Evolutionary conservation across 2,113 vertebrate species (phyloP).

Genomic region (Alaudala cheleensis): DNA sequence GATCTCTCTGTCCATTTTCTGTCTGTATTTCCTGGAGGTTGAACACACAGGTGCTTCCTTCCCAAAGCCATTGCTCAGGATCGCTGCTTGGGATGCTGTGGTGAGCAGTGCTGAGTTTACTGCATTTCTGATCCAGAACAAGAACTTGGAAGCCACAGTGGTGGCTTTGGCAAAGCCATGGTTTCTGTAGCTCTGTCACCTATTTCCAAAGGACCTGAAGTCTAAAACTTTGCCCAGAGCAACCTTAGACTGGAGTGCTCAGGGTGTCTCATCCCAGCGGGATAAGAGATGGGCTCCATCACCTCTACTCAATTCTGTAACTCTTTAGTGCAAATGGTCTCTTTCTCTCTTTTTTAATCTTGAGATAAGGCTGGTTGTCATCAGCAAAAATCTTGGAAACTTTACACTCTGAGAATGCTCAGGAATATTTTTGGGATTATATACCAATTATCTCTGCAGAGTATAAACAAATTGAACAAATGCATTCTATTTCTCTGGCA

Average conservation of each 20-base stretch:
- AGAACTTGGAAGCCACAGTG: neutral
- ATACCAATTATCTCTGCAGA: neutral
- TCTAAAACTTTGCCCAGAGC: neutral
- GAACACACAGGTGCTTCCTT: neutral
- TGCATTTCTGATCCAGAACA: neutral
- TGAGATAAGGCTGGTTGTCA: neutral
- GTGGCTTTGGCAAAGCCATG: neutral
- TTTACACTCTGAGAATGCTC: slow-evolving; percentile 5
- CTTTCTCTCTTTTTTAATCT: neutral
- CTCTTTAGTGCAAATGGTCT: neutral
- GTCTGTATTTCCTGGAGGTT: neutral
- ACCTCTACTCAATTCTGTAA: neutral
- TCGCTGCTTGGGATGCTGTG: rapidly evolving
- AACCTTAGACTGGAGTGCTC: neutral
- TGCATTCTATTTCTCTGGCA: neutral
- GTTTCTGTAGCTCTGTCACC: neutral
- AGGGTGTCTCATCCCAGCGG: neutral
- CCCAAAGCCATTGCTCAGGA: neutral
- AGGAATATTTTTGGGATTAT: neutral
- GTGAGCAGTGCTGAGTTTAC: neutral
- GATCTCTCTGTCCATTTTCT: neutral
- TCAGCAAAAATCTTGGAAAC: neutral
- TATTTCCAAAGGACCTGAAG: neutral
- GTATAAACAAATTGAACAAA: neutral
- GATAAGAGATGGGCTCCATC: neutral